Evolutionary conservation across 2,888 invertebrate species (phyloP).

Genomic region (Thyatira batis): DNA sequence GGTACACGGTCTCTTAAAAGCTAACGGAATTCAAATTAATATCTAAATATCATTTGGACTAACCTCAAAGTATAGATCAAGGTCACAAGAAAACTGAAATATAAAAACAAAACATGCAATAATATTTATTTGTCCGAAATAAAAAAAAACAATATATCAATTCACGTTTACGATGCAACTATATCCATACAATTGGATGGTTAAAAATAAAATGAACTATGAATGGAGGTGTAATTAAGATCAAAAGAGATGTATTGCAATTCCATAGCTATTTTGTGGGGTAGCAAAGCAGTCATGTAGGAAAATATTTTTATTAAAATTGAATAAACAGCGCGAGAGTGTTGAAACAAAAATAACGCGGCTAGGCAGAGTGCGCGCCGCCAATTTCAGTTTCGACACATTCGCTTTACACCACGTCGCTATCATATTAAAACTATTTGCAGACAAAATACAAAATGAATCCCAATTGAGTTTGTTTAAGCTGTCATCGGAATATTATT

Average conservation of each 20-base stretch:
- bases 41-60: too few species aligned
- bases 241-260: not conserved
- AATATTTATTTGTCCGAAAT: too few species aligned
- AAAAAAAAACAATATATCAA: too few species aligned
- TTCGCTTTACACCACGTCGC: constrained; percentile 51
- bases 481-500: constrained; percentile 24
- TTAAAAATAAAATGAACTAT: not conserved
- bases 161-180: too few species aligned
- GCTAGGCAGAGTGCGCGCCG: constrained; percentile 47
- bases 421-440: constrained; percentile 56
- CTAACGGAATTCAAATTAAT: too few species aligned
- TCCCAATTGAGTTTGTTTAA: constrained; percentile 18
- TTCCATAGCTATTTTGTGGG: constrained; percentile 8
- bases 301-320: constrained; percentile 66
- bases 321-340: constrained; percentile 60
- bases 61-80: too few species aligned
- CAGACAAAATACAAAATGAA: constrained; percentile 27
- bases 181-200: too few species aligned
- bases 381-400: constrained; percentile 60
- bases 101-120: too few species aligned
- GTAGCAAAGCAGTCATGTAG: constrained; percentile 25
- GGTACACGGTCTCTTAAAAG: too few species aligned
- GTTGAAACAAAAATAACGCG: constrained; percentile 73
- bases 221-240: not conserved
- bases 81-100: too few species aligned